These are phyloP conservation scores for Hedychridium roseum DNA, from an alignment of 2,888 invertebrate species.

Conservation along the genomic window DNA sequence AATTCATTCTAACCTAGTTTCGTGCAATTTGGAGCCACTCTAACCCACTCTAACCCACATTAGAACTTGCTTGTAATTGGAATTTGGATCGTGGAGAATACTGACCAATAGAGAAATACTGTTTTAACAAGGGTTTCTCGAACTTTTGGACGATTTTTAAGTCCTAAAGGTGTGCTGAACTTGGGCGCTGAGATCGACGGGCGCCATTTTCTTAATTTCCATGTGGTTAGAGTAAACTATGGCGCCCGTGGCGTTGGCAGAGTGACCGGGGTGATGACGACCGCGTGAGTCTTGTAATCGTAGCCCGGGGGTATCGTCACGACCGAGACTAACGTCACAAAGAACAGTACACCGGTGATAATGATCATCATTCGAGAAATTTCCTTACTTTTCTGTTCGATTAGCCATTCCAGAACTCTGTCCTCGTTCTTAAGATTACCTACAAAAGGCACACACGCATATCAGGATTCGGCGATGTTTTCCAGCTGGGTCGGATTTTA, in stretches of 20 bases:
- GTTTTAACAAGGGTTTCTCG: no score
- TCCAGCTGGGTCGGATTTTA: constrained; percentile 10
- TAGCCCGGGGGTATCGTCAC: constrained; percentile 60
- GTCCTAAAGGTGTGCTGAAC: no score
- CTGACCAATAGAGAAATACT: no score
- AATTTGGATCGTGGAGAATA: no score
- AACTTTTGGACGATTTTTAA: no score
- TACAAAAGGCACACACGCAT: constrained; percentile 68
- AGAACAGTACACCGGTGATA: constrained; percentile 63
- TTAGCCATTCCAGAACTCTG: constrained; percentile 94
- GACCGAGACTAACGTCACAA: constrained; percentile 63
- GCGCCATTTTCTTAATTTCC: no score
- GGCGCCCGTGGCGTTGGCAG: constrained; percentile 54
- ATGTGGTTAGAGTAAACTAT: no score
- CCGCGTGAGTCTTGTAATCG: constrained; percentile 55
- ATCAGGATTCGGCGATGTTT: constrained; percentile 33
- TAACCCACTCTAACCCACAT: no score
- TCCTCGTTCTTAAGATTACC: constrained; percentile 94
- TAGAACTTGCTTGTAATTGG: no score
- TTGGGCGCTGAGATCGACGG: no score
- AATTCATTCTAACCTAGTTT: no score
- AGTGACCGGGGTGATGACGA: constrained; percentile 56
- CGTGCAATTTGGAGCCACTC: no score
- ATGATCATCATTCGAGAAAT: constrained; percentile 64
- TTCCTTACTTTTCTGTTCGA: constrained; percentile 95